Conservation (phyloP, 2,888 invertebrate genomes). For the Caenorhabditis sp. region DNA sequence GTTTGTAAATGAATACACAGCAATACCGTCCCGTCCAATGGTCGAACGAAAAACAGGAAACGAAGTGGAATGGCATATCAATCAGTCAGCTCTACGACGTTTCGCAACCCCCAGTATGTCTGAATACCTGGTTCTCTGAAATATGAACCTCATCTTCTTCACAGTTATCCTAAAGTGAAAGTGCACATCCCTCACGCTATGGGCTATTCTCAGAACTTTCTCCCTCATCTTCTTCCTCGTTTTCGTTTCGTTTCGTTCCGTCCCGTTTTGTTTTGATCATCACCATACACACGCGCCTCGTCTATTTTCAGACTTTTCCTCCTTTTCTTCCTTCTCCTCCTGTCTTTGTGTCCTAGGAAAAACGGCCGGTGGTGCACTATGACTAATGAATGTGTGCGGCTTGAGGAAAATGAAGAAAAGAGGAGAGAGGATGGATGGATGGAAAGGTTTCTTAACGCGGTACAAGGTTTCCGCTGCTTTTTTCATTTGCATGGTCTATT, state of each 20-base stretch:
- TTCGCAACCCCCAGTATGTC: too few relatives aligned
- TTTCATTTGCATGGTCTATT: too few relatives aligned
- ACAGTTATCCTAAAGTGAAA: background rate
- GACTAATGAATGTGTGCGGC: constrained; percentile 55
- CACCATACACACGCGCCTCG: constrained; percentile 13
- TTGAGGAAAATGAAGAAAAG: constrained; percentile 36
- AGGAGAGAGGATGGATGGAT: background rate
- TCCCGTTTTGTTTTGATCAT: constrained; percentile 23
- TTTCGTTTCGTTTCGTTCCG: too few relatives aligned
- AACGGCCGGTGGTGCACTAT: constrained; percentile 38
- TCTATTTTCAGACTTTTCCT: constrained; percentile 52
- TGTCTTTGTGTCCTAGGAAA: constrained; percentile 25
- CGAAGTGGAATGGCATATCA: too few relatives aligned
- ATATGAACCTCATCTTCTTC: background rate
- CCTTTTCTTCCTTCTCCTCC: constrained; percentile 10
- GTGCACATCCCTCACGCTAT: constrained; percentile 18
- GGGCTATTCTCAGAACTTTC: constrained; percentile 16
- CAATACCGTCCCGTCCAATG: constrained; percentile 38
- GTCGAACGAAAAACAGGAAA: constrained; percentile 54
- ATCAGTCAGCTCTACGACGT: too few relatives aligned
- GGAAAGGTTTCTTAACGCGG: background rate
- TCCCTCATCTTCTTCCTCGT: too few relatives aligned
- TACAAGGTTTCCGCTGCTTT: constrained; percentile 14
- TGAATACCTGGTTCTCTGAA: too few relatives aligned
- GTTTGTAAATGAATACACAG: constrained; percentile 42